Percentiles rank a stretch among this genome's conserved stretches.
phyloP scores from a whole-genome alignment of 2,113 vertebrate genomes.

The Vidua macroura region DNA sequence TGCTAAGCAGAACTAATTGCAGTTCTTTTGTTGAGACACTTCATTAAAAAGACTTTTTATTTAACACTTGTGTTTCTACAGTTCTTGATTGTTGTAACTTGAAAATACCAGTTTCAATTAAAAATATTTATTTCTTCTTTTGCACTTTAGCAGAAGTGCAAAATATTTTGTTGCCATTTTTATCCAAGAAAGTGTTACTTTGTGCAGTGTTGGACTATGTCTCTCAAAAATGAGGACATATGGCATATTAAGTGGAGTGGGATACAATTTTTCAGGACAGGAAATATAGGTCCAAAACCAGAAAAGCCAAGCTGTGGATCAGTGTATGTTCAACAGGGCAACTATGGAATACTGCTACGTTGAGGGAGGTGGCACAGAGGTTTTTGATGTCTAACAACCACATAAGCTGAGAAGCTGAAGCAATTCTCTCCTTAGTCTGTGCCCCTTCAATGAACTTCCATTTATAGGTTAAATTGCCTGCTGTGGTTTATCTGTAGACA shows the following conservation, averaged over 20 bases:
- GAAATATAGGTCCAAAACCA: background rate
- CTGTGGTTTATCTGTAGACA: background rate
- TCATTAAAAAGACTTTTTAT: background rate
- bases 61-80: background rate
- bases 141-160: background rate
- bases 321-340: background rate
- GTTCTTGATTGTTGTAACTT: background rate
- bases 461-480: background rate
- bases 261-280: background rate
- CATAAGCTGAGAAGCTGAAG: background rate
- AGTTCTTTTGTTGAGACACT: background rate
- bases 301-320: background rate
- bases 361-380: background rate
- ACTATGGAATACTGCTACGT: rapidly evolving
- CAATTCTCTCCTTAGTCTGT: background rate
- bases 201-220: background rate
- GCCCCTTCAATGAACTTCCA: background rate
- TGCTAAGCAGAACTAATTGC: background rate
- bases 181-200: background rate
- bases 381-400: background rate
- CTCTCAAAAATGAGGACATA: background rate
- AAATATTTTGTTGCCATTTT: background rate
- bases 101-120: background rate
- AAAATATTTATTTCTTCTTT: background rate
- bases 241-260: background rate